Base-by-base conservation (phyloP, 2,797 vertebrate genomes). In the Ctenochaetus hawaiiensis region DNA sequence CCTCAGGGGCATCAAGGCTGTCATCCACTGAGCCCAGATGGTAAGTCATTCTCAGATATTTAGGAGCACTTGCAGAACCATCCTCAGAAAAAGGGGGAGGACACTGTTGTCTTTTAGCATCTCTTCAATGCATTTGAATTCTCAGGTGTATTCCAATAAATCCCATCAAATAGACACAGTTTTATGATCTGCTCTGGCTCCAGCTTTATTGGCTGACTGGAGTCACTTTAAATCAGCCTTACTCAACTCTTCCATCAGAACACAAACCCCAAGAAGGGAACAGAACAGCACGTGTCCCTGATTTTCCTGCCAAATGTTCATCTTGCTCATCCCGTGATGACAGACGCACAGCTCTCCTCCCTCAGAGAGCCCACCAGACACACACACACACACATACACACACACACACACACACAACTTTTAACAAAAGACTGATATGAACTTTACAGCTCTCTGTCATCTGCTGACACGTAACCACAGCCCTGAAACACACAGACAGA, bases 261-360 rank as follows among this genome's bases (percentile, higher is more conserved):
- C 49, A 62, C 44, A 72, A 64, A 65, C 41, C 69, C 43, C 1
- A 60, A 58, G 64, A 59, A 66, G 57, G 62, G 51, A 78, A 80
- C 72, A 58, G 16, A 68, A 64, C 70, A 56, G 49, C 74, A 85
- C 30, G 43, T 75, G 72, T 37, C 56, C 43, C 64, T 6, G 39
- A 44, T 39, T 39, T 68, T 53, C 39, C 63, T 54, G 72, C 52
- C 70, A 72, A 72, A 77, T 8, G 45, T 82, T 71, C 60, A 51
- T 48, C 26, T 47, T 9, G n/a, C 58, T 80, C 57, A 22, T 18
- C 37, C 74, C 64, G 71, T 20, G 34, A 75, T 49, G 62, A 74
- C 30, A 76, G 61, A 59, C 11, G 4, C 30, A 20, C 14, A 63
- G 26, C 56, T 59, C 43, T 64, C 53, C 52, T 23, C 43, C 48